Evolutionary conservation across 2,888 invertebrate species (phyloP).

Genomic region (Macroteleia sp.): DNA sequence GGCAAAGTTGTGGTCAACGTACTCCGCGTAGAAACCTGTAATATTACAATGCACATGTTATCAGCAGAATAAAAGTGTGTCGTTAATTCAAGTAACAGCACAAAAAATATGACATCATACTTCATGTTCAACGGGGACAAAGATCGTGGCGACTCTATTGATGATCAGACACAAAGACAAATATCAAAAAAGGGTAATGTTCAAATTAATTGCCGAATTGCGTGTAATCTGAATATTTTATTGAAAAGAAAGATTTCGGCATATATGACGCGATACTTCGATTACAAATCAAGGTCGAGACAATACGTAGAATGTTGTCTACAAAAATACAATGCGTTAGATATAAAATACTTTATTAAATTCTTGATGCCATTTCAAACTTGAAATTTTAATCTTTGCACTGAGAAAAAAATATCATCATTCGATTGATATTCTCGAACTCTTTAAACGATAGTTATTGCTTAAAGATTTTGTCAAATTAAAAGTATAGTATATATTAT

Average conservation of each 20-base stretch:
- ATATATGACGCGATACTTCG: conserved; percentile 4
- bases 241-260: conserved; percentile 21
- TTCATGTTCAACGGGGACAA: conserved; percentile 14
- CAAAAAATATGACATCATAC: conserved; percentile 1
- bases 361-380: too few species aligned
- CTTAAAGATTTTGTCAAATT: too few species aligned
- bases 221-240: conserved; percentile 41
- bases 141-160: neutral
- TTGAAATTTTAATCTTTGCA: too few species aligned
- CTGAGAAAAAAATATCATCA: neutral
- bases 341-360: conserved; percentile 27
- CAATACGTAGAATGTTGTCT: conserved; percentile 1
- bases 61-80: conserved; percentile 9
- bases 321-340: conserved; percentile 26
- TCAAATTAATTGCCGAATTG: conserved; percentile 17
- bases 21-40: conserved; percentile 59
- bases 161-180: conserved; percentile 20
- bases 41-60: conserved; percentile 49
- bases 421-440: too few species aligned
- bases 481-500: too few species aligned
- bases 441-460: too few species aligned
- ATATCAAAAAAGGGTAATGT: conserved; percentile 13
- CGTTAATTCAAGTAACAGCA: conserved; percentile 9
- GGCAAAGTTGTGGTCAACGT: conserved; percentile 38
- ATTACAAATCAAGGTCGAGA: conserved; percentile 32